Conservation (phyloP, 2,797 vertebrate genomes). For the Sphaeramia orbicularis region DNA sequence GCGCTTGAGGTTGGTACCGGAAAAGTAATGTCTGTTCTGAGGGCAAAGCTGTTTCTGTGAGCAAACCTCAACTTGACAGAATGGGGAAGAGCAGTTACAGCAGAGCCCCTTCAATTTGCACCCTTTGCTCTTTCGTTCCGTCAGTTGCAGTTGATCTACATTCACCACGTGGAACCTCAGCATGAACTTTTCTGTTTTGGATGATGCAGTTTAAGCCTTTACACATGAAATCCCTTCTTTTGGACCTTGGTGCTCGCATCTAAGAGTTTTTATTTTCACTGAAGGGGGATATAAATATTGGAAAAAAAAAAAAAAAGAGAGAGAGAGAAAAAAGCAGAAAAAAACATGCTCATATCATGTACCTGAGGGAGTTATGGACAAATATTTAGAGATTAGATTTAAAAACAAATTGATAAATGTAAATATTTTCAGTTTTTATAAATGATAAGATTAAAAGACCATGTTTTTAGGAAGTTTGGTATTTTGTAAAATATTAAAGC, state of each 20-base stretch:
- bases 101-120: conserved; percentile 4
- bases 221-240: conserved; percentile 8
- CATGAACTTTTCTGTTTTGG: conserved; percentile 19
- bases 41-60: conserved; percentile 55
- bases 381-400: background rate
- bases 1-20: conserved; percentile 74
- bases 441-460: background rate
- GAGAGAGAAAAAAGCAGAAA: too few relatives aligned
- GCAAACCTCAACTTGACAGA: conserved; percentile 71
- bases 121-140: conserved; percentile 30
- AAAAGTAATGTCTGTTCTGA: conserved; percentile 64
- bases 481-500: conserved; percentile 1
- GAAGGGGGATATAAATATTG: too few relatives aligned
- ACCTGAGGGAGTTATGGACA: background rate
- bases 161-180: conserved; percentile 10
- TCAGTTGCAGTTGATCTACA: conserved; percentile 34
- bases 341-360: background rate
- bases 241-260: background rate
- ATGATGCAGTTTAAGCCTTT: conserved; percentile 38
- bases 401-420: background rate
- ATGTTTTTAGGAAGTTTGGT: background rate
- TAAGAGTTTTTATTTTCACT: conserved; percentile 6
- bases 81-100: conserved; percentile 60
- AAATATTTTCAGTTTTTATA: background rate
- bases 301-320: too few relatives aligned